Base-by-base conservation (phyloP, 92 coral and sea anemone species). In the Epizoanthus fatuus region DNA sequence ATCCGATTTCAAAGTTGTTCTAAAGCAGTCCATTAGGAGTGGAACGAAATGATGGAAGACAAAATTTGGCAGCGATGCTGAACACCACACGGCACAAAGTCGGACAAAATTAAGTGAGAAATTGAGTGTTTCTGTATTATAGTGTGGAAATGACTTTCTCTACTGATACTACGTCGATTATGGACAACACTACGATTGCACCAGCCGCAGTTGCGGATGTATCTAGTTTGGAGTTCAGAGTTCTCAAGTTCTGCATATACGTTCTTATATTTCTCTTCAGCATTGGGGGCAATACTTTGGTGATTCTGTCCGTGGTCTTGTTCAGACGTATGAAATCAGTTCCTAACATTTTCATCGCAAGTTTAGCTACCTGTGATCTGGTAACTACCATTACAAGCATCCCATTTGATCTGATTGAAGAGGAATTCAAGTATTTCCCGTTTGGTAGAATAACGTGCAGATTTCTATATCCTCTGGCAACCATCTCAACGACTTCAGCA, bases 321-420 rank as follows among this genome's bases (percentile, higher is more conserved):
- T 84, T 92, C 57, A 81, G 90, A 49, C 86, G 95, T 38, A 81
- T 97, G 84, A 94, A 93, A 54, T 91, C 97, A 5, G 98, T 94
- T 5, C 98, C 98, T 0, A 97, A 95, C 72, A 82, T 94, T 11
- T 93, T 97, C 35, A 90, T 95, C 29, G 98, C 99, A 22, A 97
- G 92, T 78, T 88, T 97, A 19, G 99, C 99, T 16, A 88, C 92
- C 16, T 97, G 99, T 37, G 99, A 97, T 83, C 86, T 97, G 32
- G 76, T 89, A 5, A 93, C 99, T 0, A 96, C 99, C 1, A 19
- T 97, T 25, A 84, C 96, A 4, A 97, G 98, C 76, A 97, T 97
- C 10, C 92, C 99, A 0, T 89, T 95, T 69, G 99, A 97, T 81
- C 54, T 97, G 9, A 72, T 92, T 0, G 86, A 70, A 37, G 94